These are phyloP conservation scores for Poecile atricapillus DNA, from an alignment of 2,113 vertebrate species.

Conservation along the genomic window DNA sequence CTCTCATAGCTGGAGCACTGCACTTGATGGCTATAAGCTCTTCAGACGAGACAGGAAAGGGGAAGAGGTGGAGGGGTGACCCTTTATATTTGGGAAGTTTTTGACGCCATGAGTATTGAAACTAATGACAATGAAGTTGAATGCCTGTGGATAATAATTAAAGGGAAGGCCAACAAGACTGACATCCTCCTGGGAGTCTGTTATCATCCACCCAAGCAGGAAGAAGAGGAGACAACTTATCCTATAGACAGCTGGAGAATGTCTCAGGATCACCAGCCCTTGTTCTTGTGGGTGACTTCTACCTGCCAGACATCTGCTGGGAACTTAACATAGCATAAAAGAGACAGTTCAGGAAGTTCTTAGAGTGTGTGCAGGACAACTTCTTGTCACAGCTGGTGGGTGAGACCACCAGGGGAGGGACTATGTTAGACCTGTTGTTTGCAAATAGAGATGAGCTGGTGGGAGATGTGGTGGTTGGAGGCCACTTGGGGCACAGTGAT, in stretches of 20 bases:
- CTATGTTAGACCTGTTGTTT: no score
- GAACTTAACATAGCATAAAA: no score
- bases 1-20: neutral
- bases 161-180: neutral
- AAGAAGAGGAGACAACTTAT: neutral
- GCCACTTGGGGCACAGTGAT: no score
- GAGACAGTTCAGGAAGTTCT: no score
- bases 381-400: no score
- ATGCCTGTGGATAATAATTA: neutral
- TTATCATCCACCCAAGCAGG: accelerated
- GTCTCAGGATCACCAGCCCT: no score
- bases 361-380: no score
- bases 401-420: no score
- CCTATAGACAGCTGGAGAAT: neutral
- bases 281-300: no score
- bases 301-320: no score
- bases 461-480: no score
- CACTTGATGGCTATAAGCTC: neutral
- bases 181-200: neutral
- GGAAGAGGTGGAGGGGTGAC: neutral
- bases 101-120: neutral
- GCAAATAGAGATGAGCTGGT: no score
- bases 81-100: neutral
- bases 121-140: neutral
- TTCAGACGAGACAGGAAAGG: neutral